Evolutionary conservation across 2,888 invertebrate species (phyloP), one percentile per base, ranked within the genome.

Genomic region (Limnephilus lunatus): DNA sequence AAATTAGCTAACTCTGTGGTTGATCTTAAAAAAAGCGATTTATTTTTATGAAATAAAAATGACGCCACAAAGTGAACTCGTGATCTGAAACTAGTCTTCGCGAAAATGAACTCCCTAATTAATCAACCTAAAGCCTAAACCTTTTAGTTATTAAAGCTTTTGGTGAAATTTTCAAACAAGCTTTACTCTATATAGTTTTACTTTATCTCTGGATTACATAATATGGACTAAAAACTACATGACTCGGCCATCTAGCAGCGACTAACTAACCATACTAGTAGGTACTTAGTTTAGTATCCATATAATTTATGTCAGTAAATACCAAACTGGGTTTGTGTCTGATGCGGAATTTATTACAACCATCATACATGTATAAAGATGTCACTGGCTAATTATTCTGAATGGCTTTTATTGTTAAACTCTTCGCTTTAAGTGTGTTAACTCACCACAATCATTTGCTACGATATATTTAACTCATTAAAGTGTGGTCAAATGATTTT

Each of bases 371-470:
- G n/a, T 35, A 39, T 85, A 85, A 85, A 85, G 85, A 85, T 39
- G 39, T 39, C 85, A n/a, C 19, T 25, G 80, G 32, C 80, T 80
- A 88, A 88, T 88, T 68, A 88, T 30, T 31, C 88, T 35, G 88
- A 80, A 88, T 88, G 68, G 88, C 53, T 68, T 88, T 88, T 88
- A 88, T 88, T 88, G 88, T 88, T 68, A 25, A 32, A 30, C 80
- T 68, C 68, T 68, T 12, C 85, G 87, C 44, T 53, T 53, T 53
- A 53, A 53, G 53, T 53, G 19, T 68, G 68, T 68, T 68, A 68
- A 68, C 25, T 68, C 68, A 68, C 68, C 68, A 68, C 68, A n/a
- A n/a, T 25, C n/a, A 68, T 68, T 68, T 25, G 68, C 68, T 68
- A 68, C 68, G 68, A n/a, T 68, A 9, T n/a, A 68, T 68, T 68